Evolutionary conservation across 2,888 invertebrate species (phyloP), one percentile per base, ranked within the genome.

Genomic region (Clivina fossor): DNA sequence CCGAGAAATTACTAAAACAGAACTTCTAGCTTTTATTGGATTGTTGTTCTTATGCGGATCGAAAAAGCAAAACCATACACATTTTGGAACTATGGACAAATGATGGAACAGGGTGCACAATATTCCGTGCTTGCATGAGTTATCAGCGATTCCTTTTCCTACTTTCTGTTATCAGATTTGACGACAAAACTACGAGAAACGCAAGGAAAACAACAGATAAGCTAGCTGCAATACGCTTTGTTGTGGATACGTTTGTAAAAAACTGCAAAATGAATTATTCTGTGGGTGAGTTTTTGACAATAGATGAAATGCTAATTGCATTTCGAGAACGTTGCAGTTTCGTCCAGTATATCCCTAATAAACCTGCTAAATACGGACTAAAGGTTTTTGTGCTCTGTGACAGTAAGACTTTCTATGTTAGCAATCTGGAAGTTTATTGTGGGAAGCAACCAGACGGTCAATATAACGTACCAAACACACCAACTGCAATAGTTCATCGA

Each of bases 351-450:
- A 58, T 61, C 2, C 61, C 64, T 1, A 62, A 57, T 16, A 66
- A 63, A 56, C 61, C 64, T 18, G 62, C 58, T 3, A 63, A 63
- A 48, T 63, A 65, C 53, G 63, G 62, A 9, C 50, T 64, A 4
- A 63, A 63, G 58, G 30, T 64, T 16, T 65, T 61, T 58, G 59
- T 57, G 5, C 30, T 62, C 4, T 61, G 60, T 46, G 63, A 66
- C 53, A 37, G 61, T 4, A 58, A 61, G 48, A 62, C 58, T 5
- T 60, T 49, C 56, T 62, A 60, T 47, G 41, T 41, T 1, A 11
- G 7, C 18, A 59, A 60, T 46, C 33, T 63, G 8, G 55, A 58
- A 19, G 15, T 59, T 7, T 58, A 58, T 43, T 57, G 56, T 43
- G 62, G 55, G 11, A 41, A 48, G 40, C 43, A 60, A 40, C 59